A percentile compares a stretch with the other conserved stretches of the same genome.
These are phyloP conservation scores for Pocillopora damicornis DNA, from an alignment of 64 coral and sea anemone species.

Conservation along the genomic window DNA sequence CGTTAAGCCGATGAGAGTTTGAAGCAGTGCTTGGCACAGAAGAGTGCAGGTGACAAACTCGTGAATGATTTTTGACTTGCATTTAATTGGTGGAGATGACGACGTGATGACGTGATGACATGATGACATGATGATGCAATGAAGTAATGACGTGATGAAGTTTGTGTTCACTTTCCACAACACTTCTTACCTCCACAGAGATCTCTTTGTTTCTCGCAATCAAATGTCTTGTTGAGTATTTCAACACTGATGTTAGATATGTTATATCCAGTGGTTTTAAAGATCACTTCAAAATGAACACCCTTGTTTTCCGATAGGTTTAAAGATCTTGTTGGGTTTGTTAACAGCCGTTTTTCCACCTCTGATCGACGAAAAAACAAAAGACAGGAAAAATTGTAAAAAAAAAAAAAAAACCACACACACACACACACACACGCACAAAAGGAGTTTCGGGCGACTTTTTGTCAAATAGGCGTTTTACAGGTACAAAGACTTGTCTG, in stretches of 20 bases:
- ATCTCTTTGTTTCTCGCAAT: not conserved
- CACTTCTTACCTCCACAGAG: not conserved
- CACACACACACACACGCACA: not conserved
- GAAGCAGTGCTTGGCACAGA: too few relatives aligned
- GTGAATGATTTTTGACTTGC: too few relatives aligned
- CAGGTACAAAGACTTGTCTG: too few relatives aligned
- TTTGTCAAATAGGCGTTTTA: too few relatives aligned
- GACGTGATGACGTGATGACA: too few relatives aligned
- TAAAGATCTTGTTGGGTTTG: not conserved
- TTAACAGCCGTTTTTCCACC: not conserved
- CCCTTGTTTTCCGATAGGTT: not conserved
- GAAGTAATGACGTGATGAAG: not conserved
- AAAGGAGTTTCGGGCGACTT: not conserved
- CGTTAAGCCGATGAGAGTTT: too few relatives aligned
- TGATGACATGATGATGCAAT: too few relatives aligned
- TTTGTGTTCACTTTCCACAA: not conserved
- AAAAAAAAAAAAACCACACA: not conserved
- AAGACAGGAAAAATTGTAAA: not conserved
- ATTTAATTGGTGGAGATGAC: too few relatives aligned
- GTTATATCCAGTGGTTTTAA: not conserved
- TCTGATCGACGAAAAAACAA: slow-evolving; percentile 5
- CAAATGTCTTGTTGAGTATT: slow-evolving; percentile 2
- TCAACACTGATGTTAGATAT: not conserved
- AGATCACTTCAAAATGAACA: not conserved
- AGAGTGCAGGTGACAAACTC: too few relatives aligned